A percentile compares a stretch with the other conserved stretches of the same genome.
phyloP scores from a whole-genome alignment of 2,888 invertebrate species.

The Rapana venosa region DNA sequence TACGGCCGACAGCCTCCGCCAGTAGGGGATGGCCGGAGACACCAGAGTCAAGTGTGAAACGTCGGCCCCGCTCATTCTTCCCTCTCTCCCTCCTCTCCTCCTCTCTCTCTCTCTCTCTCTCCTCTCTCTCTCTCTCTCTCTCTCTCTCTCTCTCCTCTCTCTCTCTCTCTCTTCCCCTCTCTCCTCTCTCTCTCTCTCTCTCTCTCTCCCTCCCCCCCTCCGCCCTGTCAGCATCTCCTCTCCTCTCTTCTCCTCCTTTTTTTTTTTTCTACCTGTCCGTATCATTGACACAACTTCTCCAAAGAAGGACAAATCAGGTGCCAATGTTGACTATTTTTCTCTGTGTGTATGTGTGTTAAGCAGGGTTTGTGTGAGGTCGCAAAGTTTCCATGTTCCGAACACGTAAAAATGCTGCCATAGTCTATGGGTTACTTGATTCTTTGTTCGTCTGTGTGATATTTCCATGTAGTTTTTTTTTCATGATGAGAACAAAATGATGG shows the following conservation, averaged over 20 bases:
- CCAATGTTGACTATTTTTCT: too few relatives aligned
- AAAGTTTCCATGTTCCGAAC: neutral
- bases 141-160: neutral
- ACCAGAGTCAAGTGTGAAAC: slow-evolving; percentile 68
- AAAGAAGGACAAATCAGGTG: neutral
- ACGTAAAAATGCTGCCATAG: neutral
- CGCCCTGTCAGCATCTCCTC: too few relatives aligned
- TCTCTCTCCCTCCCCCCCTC: neutral
- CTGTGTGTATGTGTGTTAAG: neutral
- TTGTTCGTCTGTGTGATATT: neutral
- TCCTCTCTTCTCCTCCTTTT: too few relatives aligned
- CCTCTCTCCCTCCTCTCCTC: neutral
- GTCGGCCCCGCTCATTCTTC: neutral
- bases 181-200: neutral
- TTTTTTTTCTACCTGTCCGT: too few relatives aligned
- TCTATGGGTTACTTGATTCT: neutral
- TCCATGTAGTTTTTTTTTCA: neutral
- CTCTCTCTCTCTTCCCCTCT: neutral
- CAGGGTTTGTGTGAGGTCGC: neutral
- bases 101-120: neutral
- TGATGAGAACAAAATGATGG: neutral
- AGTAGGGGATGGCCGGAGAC: slow-evolving; percentile 54
- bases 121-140: neutral
- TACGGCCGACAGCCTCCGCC: slow-evolving; percentile 54
- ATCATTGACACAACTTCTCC: neutral